phyloP scores from a whole-genome alignment of 1,140 invertebrate species.

The Conopomorpha cramerella region DNA sequence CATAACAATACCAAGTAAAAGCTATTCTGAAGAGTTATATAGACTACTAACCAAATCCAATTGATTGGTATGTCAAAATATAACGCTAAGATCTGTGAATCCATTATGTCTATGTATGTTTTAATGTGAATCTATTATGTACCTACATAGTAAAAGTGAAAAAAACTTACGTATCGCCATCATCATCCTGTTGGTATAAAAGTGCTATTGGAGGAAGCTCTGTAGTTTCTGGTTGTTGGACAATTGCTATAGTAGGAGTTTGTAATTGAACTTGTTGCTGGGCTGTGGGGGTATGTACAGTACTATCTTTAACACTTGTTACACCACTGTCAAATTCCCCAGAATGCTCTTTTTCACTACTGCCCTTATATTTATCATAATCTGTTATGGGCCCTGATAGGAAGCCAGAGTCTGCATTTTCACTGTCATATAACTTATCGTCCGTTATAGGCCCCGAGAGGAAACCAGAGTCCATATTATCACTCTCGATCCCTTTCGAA shows the following conservation, averaged over 20 bases:
- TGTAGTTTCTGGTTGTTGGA: slow-evolving; percentile 1
- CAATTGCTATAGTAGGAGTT: neutral
- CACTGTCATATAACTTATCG: slow-evolving; percentile 26
- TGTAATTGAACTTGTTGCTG: slow-evolving; percentile 6
- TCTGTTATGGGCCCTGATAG: slow-evolving; percentile 21
- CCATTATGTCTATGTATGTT: too few species aligned
- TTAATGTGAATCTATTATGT: too few species aligned
- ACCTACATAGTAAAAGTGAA: neutral
- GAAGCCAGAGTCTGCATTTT: slow-evolving; percentile 32
- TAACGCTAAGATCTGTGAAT: too few species aligned
- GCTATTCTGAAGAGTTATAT: too few species aligned
- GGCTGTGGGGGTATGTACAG: slow-evolving; percentile 15
- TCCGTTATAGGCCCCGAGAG: slow-evolving; percentile 21
- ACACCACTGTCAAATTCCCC: slow-evolving; percentile 59
- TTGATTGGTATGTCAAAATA: too few species aligned
- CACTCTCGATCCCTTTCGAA: too few species aligned
- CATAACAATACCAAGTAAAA: too few species aligned
- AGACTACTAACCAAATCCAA: too few species aligned
- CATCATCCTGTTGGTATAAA: slow-evolving; percentile 68
- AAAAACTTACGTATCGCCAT: slow-evolving; percentile 74
- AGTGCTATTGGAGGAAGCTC: slow-evolving; percentile 38
- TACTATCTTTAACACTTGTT: slow-evolving; percentile 39
- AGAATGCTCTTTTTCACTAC: slow-evolving; percentile 18
- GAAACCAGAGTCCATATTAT: slow-evolving; percentile 32
- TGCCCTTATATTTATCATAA: slow-evolving; percentile 6